These are phyloP conservation scores for Drosophila sproati DNA, from an alignment of 1,140 invertebrate genomes.

Conservation along the genomic window DNA sequence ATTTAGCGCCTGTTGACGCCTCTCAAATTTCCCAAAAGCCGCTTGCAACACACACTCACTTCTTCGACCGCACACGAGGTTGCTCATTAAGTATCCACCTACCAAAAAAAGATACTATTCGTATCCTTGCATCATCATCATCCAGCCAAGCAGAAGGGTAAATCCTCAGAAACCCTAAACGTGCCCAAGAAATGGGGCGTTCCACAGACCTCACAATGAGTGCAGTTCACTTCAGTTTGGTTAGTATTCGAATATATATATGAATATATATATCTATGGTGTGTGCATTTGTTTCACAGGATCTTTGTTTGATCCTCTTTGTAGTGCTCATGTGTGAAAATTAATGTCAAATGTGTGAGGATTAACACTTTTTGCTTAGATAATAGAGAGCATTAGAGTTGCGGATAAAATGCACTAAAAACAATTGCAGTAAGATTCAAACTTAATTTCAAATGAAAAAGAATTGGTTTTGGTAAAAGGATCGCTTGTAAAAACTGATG, in stretches of 20 bases:
- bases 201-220: slow-evolving; percentile 36
- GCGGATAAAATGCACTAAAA: too few relatives aligned
- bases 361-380: slow-evolving; percentile 20
- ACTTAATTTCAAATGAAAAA: too few relatives aligned
- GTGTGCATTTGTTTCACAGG: background rate
- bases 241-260: background rate
- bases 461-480: too few relatives aligned
- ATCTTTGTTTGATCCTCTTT: slow-evolving; percentile 18
- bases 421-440: too few relatives aligned
- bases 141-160: slow-evolving; percentile 38
- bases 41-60: slow-evolving; percentile 42
- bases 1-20: slow-evolving; percentile 84
- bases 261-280: background rate
- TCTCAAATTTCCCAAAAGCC: slow-evolving; percentile 75
- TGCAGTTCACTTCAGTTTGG: too few relatives aligned
- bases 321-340: slow-evolving; percentile 41
- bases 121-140: slow-evolving; percentile 47
- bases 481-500: too few relatives aligned
- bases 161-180: slow-evolving; percentile 41
- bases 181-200: slow-evolving; percentile 38
- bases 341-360: slow-evolving; percentile 31
- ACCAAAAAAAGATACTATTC: slow-evolving; percentile 32
- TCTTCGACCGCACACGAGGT: slow-evolving; percentile 42
- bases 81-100: slow-evolving; percentile 67
- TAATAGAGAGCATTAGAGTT: slow-evolving; percentile 1